Evolutionary conservation across 2,797 vertebrate species (phyloP).

Genomic region (Manis javanica): DNA sequence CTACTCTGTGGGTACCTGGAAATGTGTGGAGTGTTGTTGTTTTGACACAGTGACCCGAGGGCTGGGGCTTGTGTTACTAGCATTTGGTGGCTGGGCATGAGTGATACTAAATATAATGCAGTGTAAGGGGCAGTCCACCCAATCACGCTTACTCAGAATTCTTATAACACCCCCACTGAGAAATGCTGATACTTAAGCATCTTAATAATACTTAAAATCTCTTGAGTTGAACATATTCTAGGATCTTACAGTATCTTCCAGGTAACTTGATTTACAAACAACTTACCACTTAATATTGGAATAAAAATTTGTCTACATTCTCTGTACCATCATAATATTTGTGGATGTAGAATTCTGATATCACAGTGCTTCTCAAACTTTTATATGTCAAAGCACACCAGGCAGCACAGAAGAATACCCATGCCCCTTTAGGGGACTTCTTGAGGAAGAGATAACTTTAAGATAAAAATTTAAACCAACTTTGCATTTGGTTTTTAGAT

Average conservation of each 20-base stretch:
- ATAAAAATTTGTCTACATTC: background rate
- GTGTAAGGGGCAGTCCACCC: background rate
- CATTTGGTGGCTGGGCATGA: background rate
- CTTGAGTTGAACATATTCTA: background rate
- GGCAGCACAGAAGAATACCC: background rate
- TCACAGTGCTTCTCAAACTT: background rate
- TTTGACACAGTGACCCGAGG: background rate
- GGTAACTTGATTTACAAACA: background rate
- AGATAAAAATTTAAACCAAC: background rate
- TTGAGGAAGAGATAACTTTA: background rate
- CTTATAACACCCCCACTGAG: background rate
- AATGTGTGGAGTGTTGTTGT: background rate
- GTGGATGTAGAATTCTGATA: background rate
- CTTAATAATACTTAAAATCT: background rate
- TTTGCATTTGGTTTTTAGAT: constrained; percentile 10
- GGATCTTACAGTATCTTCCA: background rate
- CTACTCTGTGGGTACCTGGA: background rate
- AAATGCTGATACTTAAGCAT: background rate
- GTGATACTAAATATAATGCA: background rate
- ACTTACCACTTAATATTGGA: background rate
- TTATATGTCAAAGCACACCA: background rate
- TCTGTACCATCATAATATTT: background rate
- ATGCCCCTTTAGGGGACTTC: background rate
- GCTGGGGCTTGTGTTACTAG: background rate
- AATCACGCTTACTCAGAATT: background rate